Conservation (phyloP, 2,113 vertebrate genomes). For the Fulmarus glacialis region DNA sequence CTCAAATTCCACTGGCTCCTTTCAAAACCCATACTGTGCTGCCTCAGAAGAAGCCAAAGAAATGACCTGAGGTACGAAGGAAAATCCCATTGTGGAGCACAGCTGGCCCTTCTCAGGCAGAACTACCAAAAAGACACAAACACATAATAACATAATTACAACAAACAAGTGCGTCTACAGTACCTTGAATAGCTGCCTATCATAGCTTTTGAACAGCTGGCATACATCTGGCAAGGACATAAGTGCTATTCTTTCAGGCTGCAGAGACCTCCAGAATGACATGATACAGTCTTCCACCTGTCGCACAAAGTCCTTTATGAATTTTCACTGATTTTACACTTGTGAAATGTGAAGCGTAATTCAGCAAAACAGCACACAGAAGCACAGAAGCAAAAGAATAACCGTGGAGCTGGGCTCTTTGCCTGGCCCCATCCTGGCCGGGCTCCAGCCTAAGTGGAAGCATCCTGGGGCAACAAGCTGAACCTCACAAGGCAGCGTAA, state of each 20-base stretch:
- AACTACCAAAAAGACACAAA: background rate
- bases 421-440: background rate
- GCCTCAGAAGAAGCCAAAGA: background rate
- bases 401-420: background rate
- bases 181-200: constrained; percentile 74
- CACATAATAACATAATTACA: background rate
- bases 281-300: constrained; percentile 66
- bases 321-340: background rate
- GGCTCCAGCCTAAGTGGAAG: background rate
- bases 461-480: background rate
- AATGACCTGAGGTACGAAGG: rapidly evolving
- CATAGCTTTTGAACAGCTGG: constrained; percentile 67
- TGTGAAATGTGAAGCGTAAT: background rate
- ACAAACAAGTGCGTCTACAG: background rate
- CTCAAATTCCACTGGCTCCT: background rate
- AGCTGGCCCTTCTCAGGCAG: background rate
- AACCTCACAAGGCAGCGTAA: background rate
- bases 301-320: background rate
- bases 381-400: background rate
- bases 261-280: constrained; percentile 75
- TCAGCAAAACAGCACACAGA: background rate
- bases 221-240: constrained; percentile 66
- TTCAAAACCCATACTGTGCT: background rate
- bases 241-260: constrained; percentile 46
- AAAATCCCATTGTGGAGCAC: background rate